Conservation (phyloP, 2,888 invertebrate species). For the Drosophila rubida region DNA sequence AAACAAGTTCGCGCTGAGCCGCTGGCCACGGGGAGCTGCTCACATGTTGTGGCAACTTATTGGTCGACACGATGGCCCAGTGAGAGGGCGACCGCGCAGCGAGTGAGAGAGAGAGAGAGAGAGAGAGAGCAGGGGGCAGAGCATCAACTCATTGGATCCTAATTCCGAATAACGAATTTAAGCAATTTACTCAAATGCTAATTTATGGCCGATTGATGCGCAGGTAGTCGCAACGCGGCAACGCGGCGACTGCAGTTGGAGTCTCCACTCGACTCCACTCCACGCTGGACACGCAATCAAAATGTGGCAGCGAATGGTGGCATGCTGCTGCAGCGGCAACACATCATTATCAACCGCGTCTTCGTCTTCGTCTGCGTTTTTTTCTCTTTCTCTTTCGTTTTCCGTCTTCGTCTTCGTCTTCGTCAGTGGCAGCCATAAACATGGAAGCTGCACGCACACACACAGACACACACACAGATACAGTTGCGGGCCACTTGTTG, state of each 20-base stretch:
- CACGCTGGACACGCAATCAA: constrained; percentile 71
- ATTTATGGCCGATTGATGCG: constrained; percentile 84
- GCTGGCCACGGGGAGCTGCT: constrained; percentile 47
- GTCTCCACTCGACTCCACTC: constrained; percentile 2
- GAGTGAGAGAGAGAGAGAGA: not conserved
- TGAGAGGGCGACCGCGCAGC: constrained; percentile 29
- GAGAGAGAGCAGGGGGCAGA: constrained; percentile 5
- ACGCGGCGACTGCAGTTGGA: constrained; percentile 22
- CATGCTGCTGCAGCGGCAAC: constrained; percentile 48
- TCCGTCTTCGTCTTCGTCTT: constrained; percentile 57
- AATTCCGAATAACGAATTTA: constrained; percentile 84
- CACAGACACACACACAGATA: constrained; percentile 30
- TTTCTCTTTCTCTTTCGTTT: constrained; percentile 33
- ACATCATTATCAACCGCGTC: constrained; percentile 67
- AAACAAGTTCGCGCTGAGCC: constrained; percentile 62
- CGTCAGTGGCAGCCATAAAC: constrained; percentile 74
- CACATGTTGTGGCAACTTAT: constrained; percentile 57
- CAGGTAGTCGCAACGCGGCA: constrained; percentile 70
- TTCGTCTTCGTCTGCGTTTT: constrained; percentile 30
- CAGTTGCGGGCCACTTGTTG: constrained; percentile 54
- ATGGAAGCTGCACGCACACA: constrained; percentile 69
- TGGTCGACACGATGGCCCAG: constrained; percentile 40
- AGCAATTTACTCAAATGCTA: constrained; percentile 84
- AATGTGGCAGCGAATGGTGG: constrained; percentile 49
- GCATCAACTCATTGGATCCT: constrained; percentile 79